Conservation (phyloP, 2,113 vertebrate genomes). For the Anguilla japonica region DNA sequence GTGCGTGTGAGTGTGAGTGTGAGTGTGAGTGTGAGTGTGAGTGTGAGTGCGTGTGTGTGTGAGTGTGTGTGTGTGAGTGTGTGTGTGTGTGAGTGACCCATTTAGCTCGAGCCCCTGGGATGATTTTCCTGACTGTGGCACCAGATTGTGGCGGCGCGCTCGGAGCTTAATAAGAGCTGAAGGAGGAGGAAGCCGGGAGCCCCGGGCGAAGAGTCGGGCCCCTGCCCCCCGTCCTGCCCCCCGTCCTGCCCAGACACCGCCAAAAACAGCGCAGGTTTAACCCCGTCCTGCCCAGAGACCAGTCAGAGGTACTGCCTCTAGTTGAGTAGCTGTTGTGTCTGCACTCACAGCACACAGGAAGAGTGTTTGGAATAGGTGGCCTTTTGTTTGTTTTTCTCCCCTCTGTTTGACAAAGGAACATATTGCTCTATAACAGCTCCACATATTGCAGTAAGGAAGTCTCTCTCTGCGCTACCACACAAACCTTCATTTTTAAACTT, state of each 20-base stretch:
- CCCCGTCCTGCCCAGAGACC: no score
- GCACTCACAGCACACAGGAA: not conserved
- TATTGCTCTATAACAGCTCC: not conserved
- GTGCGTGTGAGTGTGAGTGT: not conserved
- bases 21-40: not conserved
- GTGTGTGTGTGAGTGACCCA: conserved; percentile 16
- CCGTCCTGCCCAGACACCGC: conserved; percentile 13
- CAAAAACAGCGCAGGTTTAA: not conserved
- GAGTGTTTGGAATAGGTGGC: not conserved
- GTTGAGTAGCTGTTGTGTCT: not conserved
- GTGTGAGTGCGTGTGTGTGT: not conserved
- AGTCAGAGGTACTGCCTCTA: no score
- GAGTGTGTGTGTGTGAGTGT: not conserved
- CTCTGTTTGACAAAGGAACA: not conserved
- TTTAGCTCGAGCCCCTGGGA: conserved; percentile 13
- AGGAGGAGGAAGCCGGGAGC: not conserved
- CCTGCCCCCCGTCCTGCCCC: not conserved
- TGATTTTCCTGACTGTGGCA: conserved; percentile 16
- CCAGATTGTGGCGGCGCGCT: not conserved
- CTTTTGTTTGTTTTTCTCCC: not conserved
- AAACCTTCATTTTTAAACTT: not conserved
- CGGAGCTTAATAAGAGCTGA: conserved; percentile 19
- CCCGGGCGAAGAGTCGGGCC: conserved; percentile 1
- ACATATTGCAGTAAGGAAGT: not conserved
- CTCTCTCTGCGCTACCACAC: not conserved